Conservation (phyloP, 2,888 invertebrate genomes). For the Rambutsinella grinnellia region DNA sequence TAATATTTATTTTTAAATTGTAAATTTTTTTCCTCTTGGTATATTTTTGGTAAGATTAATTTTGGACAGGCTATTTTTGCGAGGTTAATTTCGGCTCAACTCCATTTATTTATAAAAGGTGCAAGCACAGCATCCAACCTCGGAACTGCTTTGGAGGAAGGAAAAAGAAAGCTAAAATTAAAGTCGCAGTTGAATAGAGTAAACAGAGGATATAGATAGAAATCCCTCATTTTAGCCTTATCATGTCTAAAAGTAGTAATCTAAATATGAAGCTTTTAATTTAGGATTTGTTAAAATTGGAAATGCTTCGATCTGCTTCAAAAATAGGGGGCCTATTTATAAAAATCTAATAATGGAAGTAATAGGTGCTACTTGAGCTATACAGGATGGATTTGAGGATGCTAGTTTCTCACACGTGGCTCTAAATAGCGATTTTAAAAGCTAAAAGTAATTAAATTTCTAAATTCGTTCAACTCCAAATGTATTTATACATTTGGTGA, state of each 20-base stretch:
- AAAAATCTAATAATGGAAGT: background rate
- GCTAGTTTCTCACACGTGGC: background rate
- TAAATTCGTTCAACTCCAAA: conserved; percentile 24
- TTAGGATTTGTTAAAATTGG: conserved; percentile 55
- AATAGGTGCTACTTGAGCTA: too few relatives aligned
- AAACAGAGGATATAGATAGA: conserved; percentile 9
- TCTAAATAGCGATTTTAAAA: conserved; percentile 7
- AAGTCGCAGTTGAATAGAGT: background rate
- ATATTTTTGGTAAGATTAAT: conserved; percentile 55
- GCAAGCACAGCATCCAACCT: conserved; percentile 7
- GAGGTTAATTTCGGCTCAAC: conserved; percentile 42
- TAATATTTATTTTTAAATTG: conserved; percentile 33
- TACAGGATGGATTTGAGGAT: too few relatives aligned
- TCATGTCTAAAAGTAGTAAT: conserved; percentile 49
- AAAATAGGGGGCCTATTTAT: conserved; percentile 25
- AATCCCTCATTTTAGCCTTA: conserved; percentile 27
- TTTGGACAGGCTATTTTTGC: conserved; percentile 59
- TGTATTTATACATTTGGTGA: background rate
- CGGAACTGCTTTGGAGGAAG: background rate
- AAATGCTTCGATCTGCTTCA: conserved; percentile 34
- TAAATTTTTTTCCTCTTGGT: conserved; percentile 30
- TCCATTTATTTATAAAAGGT: conserved; percentile 39
- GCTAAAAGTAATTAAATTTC: conserved; percentile 37
- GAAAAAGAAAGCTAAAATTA: background rate
- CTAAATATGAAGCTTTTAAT: conserved; percentile 55